Base-by-base conservation (phyloP, 2,888 invertebrate genomes). In the Ormyrus pomaceus region DNA sequence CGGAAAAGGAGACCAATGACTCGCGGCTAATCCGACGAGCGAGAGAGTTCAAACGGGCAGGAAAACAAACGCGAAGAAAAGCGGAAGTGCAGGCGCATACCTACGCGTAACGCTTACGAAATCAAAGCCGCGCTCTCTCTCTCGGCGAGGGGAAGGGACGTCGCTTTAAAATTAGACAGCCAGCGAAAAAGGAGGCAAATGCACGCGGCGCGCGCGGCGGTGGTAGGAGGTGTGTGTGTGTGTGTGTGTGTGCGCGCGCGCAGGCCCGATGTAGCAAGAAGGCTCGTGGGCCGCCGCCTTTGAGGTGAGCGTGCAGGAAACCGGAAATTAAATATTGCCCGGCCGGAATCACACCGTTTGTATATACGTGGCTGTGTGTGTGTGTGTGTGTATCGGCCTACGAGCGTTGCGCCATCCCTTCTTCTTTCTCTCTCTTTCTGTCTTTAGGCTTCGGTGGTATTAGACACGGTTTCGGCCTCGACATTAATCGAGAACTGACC, bases 311-410 rank as follows among this genome's bases (percentile, higher is more conserved):
- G 77, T 61, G 73, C 77, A 73, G 78, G 81, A 81, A 76, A 71
- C 79, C 81, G 81, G 81, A 82, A 79, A 81, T 79, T 71, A 81
- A 72, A 74, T 75, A 71, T 75, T 77, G 77, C 77, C 73, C 73
- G 34, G 68, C 11, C 68, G 74, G 68, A 71, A 80, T 76, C 61
- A 19, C 75, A 66, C 51, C n/a, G 34, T 64, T 19, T 19, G 19
- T 19, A 19, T 19, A 19, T 2, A 19, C 19, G 19, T 2, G 19
- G 2, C 13, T 13, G 0, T 13, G 19, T 13, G 34, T 11, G 46
- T 65, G 45, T 76, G 9, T 46, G 55, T 45, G 45, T 5, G 58
- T 46, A 45, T 62, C 19, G 64, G 34, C 34, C 58, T 45, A 68
- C 59, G 59, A 56, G 48, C 48, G 72, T 72, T 79, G 56, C 79